Evolutionary conservation across 1,140 invertebrate species (phyloP), one percentile per base, ranked within the genome.

Genomic region (Drosophila persimilis): DNA sequence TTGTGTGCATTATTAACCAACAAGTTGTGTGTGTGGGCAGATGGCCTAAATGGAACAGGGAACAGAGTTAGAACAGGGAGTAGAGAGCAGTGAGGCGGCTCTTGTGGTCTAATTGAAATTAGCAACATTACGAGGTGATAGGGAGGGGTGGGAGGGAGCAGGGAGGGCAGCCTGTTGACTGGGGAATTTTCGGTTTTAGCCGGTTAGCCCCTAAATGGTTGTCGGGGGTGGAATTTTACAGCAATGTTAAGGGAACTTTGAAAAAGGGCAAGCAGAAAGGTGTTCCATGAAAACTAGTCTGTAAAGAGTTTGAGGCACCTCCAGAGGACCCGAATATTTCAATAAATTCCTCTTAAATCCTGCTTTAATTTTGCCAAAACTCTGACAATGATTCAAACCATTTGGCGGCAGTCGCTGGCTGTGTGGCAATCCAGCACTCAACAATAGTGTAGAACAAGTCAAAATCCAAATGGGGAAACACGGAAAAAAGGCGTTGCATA

Each of bases 1-100:
- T 88, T 81, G 83, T 88, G 83, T 88, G 83, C 84, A 88, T 88
- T 88, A 88, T 89, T 89, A 89, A 88, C 75, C 83, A 79, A 73
- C 78, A 72, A 79, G 66, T 83, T 83, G 79, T 57, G 54, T 83
- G 73, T 70, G 78, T 63, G 9, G 0, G 15, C 57, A 56, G 31
- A 58, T 52, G 43, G 58, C 35, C 64, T 26, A 31, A 51, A 45
- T 20, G 20, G 20, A n/a, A 29, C 44, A 47, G 22, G 29, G 26
- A 24, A 9, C 15, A n/a, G 56, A 41, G 48, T 13, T 47, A 5
- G 39, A 35, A 9, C 6, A 43, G 54, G 24, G 17, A 17, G 17
- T 17, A 17, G 17, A 17, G 17, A 17, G 31, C 20, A 2, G 17
- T 55, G 15, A 55, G 59, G 31, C 54, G 44, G 64, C 47, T 44